These are phyloP conservation scores for Anser cygnoides DNA, from an alignment of 2,113 vertebrate genomes.

Conservation along the genomic window DNA sequence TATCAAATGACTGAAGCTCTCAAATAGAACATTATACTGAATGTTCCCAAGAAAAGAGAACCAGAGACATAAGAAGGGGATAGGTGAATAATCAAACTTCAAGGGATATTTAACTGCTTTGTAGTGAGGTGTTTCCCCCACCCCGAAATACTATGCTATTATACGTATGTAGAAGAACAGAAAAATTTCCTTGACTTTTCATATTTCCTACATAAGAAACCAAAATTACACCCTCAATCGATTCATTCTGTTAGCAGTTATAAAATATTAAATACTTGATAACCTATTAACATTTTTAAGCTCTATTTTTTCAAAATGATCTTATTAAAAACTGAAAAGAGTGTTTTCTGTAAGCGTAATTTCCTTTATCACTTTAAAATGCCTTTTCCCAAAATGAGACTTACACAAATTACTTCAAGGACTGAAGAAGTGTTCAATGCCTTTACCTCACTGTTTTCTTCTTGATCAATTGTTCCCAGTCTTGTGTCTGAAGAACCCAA, in stretches of 20 bases:
- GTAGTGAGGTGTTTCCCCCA: background rate
- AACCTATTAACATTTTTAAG: background rate
- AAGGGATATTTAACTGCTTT: background rate
- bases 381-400: background rate
- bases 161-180: background rate
- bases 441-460: background rate
- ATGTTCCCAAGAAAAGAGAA: background rate
- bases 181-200: background rate
- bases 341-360: background rate
- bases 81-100: background rate
- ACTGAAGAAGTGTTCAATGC: too few species aligned
- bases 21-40: background rate
- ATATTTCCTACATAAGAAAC: background rate
- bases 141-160: background rate
- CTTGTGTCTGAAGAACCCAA: background rate
- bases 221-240: background rate
- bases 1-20: background rate
- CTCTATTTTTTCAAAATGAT: background rate
- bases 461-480: background rate
- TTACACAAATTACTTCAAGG: background rate
- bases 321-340: background rate
- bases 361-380: background rate
- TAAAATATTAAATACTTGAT: background rate
- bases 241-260: background rate
- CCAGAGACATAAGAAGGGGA: background rate